These are phyloP conservation scores for Drosophila ambigua DNA, from an alignment of 1,140 invertebrate genomes.

Conservation along the genomic window DNA sequence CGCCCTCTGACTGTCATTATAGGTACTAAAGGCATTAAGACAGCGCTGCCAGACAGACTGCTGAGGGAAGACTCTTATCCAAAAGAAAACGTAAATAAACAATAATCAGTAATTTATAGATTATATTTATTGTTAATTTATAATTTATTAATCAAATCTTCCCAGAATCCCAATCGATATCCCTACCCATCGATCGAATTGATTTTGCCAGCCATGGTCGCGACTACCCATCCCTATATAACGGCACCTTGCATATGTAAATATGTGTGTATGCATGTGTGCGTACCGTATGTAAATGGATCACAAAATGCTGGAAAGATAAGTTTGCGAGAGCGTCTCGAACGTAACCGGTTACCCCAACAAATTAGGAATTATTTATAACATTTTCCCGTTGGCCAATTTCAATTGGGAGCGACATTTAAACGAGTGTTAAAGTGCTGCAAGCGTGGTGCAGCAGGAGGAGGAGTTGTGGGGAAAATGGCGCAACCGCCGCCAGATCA, in stretches of 20 bases:
- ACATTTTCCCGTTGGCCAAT: conserved; percentile 4
- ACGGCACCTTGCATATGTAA: conserved; percentile 54
- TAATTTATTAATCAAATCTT: too few species aligned
- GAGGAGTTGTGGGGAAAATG: conserved; percentile 66
- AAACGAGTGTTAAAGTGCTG: conserved; percentile 19
- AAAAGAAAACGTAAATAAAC: too few species aligned
- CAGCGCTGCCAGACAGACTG: too few species aligned
- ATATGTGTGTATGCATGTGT: not conserved
- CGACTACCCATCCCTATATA: conserved; percentile 29
- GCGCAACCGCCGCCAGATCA: conserved; percentile 80
- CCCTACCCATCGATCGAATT: not conserved
- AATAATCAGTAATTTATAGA: too few species aligned
- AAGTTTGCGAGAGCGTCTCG: conserved; percentile 46
- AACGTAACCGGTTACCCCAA: conserved; percentile 71
- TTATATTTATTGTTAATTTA: too few species aligned
- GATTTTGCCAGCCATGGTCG: not conserved
- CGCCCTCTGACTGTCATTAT: too few species aligned
- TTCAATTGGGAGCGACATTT: too few species aligned
- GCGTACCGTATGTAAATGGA: conserved; percentile 40
- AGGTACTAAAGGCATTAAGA: too few species aligned
- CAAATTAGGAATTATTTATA: not conserved
- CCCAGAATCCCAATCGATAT: not conserved
- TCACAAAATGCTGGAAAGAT: conserved; percentile 71
- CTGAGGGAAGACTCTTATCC: too few species aligned
- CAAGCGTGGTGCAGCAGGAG: conserved; percentile 20